Base-by-base conservation (phyloP, 2,797 vertebrate genomes). In the Siniperca scherzeri region DNA sequence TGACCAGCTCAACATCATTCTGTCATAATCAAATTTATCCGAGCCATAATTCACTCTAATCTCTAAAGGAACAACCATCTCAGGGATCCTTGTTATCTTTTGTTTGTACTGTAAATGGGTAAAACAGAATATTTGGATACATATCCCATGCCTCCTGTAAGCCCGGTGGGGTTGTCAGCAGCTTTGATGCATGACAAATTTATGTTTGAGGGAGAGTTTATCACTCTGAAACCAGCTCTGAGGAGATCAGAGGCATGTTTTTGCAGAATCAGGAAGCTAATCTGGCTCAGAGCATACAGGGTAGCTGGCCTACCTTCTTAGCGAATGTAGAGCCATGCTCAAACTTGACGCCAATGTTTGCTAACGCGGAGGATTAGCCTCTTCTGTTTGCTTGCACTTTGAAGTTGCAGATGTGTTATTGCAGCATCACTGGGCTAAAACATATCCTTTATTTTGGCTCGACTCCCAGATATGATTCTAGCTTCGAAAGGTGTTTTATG, bases 301-400 rank as follows among this genome's bases (percentile, higher is more conserved):
- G 66, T 77, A 84, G 84, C 79, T 89, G 80, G 89, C 84, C 57
- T 76, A 81, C 84, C 82, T 90, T 90, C 87, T 91, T 69, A 85
- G 80, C 55, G 7, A 83, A 87, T 55, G 74, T 36, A 40, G 78
- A 74, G 72, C 55, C 67, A 48, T 59, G 79, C 71, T 84, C 61
- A 74, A 81, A 87, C 78, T 74, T 78, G 81, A 77, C 38, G 66
- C 84, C 86, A 72, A 21, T 87, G 84, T 89, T 92, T 90, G 74
- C 87, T 74, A 81, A 76, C 11, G 27, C 80, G 53, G 74, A 85
- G 87, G 89, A 93, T 92, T 88, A 86, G 75, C 55, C 66, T 64
- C 48, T 50, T 60, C 59, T 92, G 87, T 92, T 90, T 91, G 74
- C 80, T 82, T 87, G 84, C 79, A 89, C 84, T 88, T 84, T 89